phyloP scores from a whole-genome alignment of 2,113 vertebrate genomes.

The Diadophis punctatus region DNA sequence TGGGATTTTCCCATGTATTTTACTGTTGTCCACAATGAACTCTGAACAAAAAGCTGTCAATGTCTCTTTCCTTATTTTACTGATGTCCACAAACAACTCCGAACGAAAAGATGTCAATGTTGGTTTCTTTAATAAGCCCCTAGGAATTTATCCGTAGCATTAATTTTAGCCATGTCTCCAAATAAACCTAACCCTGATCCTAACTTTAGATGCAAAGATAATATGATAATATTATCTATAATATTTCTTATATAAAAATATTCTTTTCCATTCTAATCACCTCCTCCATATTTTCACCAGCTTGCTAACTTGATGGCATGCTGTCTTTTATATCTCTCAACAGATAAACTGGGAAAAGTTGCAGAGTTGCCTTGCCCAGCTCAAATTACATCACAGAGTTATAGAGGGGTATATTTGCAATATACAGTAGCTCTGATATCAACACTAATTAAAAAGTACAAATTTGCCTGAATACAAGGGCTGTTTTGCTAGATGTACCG shows the following conservation, averaged over 20 bases:
- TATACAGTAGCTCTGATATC: neutral
- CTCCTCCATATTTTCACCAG: neutral
- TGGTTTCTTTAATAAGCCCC: too few species aligned
- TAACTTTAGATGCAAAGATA: neutral
- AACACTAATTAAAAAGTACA: neutral
- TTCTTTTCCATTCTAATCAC: neutral
- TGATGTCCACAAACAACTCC: too few species aligned
- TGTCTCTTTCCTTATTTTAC: neutral
- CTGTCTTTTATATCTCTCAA: neutral
- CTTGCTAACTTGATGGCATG: neutral
- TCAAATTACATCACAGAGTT: neutral
- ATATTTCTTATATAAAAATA: neutral
- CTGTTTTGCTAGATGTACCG: neutral
- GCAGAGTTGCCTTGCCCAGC: neutral
- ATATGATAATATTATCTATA: neutral
- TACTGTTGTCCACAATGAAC: neutral
- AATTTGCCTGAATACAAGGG: neutral
- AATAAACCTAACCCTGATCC: too few species aligned
- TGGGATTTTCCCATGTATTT: neutral
- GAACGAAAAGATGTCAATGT: too few species aligned
- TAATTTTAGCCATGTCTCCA: too few species aligned
- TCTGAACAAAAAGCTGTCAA: neutral
- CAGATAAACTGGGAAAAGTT: neutral
- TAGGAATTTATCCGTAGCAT: too few species aligned
- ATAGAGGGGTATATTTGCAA: neutral